phyloP scores from a whole-genome alignment of 2,113 vertebrate genomes.

The Synchiropus splendidus region DNA sequence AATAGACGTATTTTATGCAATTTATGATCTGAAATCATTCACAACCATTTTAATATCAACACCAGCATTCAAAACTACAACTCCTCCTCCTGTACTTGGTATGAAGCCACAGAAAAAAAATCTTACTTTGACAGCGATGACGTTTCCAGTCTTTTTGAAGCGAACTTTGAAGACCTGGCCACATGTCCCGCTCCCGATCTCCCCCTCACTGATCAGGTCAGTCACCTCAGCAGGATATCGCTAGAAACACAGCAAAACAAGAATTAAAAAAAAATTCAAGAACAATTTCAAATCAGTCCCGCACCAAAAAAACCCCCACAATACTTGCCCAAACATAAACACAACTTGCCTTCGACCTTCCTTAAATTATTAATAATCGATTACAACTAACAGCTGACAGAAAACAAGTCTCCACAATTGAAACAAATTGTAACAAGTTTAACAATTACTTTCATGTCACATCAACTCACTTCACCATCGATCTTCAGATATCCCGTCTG shows the following conservation, averaged over 20 bases:
- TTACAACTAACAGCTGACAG: background rate
- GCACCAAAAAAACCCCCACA: background rate
- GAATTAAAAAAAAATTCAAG: background rate
- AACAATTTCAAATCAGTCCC: background rate
- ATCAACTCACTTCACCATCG: constrained; percentile 79
- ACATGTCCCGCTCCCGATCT: constrained; percentile 93
- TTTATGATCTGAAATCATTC: no score
- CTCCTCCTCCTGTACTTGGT: no score
- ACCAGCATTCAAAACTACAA: background rate
- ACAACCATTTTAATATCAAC: no score
- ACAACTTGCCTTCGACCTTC: background rate
- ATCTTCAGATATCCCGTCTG: constrained; percentile 90
- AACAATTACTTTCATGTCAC: background rate
- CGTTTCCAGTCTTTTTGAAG: constrained; percentile 82
- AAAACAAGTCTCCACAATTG: background rate
- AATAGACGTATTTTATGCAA: no score
- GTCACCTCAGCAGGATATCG: constrained; percentile 86
- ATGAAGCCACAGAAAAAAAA: no score
- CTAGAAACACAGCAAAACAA: constrained; percentile 38
- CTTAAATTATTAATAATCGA: background rate
- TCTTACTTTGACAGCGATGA: constrained; percentile 88
- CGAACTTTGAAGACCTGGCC: constrained; percentile 93
- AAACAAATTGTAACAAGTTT: background rate
- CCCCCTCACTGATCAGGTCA: constrained; percentile 84
- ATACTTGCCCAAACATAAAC: background rate